phyloP scores from a whole-genome alignment of 2,113 vertebrate genomes.

The Cettia cetti region DNA sequence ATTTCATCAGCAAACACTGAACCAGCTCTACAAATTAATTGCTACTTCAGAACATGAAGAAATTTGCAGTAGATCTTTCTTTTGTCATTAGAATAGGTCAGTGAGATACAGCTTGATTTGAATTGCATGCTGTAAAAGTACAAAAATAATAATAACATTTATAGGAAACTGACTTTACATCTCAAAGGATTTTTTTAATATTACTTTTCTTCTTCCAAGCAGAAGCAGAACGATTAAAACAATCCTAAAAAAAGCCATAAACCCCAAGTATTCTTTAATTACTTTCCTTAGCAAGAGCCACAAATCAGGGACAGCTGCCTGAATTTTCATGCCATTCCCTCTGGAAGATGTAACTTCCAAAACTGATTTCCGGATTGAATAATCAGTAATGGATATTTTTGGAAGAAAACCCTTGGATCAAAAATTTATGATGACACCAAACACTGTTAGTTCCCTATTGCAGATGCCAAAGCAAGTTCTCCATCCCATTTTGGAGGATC shows the following conservation, averaged over 20 bases:
- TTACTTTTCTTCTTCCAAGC: background rate
- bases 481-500: background rate
- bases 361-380: background rate
- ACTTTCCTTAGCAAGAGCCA: background rate
- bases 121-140: slow-evolving; percentile 20
- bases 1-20: slow-evolving; percentile 9
- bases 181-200: background rate
- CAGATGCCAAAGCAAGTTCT: background rate
- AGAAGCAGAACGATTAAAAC: slow-evolving; percentile 17
- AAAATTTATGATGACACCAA: background rate
- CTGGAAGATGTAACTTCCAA: background rate
- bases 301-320: background rate
- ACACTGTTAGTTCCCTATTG: accelerated
- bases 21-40: slow-evolving; percentile 38
- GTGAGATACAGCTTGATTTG: slow-evolving; percentile 30
- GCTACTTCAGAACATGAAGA: background rate
- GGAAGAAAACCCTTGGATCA: background rate
- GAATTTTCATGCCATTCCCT: background rate
- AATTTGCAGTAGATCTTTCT: slow-evolving; percentile 10
- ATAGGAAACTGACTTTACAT: background rate
- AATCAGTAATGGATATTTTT: background rate
- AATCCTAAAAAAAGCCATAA: slow-evolving; percentile 33
- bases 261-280: slow-evolving; percentile 3
- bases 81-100: slow-evolving; percentile 29
- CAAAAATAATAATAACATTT: slow-evolving; percentile 21